These are phyloP conservation scores for Melitaea cinxia DNA, from an alignment of 1,140 invertebrate species.

Conservation along the genomic window DNA sequence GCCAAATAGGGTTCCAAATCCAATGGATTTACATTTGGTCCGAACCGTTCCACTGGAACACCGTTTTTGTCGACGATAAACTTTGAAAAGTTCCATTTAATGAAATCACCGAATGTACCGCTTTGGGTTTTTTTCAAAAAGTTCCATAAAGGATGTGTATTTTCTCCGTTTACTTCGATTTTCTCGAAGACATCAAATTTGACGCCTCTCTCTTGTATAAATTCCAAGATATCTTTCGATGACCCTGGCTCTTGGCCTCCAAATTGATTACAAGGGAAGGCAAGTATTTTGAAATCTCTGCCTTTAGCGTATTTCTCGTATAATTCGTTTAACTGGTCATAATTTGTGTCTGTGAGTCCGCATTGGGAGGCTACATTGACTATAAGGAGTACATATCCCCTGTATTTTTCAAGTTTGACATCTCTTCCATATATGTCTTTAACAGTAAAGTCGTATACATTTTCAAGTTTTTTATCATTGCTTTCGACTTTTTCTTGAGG, in stretches of 20 bases:
- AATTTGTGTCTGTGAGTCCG: conserved; percentile 91
- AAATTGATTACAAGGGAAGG: conserved; percentile 97
- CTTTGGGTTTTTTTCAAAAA: conserved; percentile 84
- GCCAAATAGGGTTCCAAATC: conserved; percentile 58
- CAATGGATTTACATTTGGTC: conserved; percentile 87
- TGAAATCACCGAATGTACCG: conserved; percentile 88
- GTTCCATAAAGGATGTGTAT: conserved; percentile 93
- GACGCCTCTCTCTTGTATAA: conserved; percentile 86
- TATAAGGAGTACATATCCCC: conserved; percentile 87
- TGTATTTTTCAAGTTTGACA: conserved; percentile 88
- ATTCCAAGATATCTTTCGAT: conserved; percentile 87
- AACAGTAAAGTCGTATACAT: conserved; percentile 90
- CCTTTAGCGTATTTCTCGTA: conserved; percentile 85
- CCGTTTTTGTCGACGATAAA: conserved; percentile 95
- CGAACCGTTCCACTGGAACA: conserved; percentile 90
- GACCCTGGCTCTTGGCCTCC: conserved; percentile 90
- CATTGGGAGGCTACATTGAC: conserved; percentile 95
- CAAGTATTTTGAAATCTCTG: conserved; percentile 87
- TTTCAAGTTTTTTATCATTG: conserved; percentile 79
- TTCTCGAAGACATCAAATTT: conserved; percentile 91
- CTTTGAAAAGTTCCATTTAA: conserved; percentile 99
- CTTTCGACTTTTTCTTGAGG: conserved; percentile 20
- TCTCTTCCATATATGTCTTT: conserved; percentile 88
- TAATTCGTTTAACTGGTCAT: conserved; percentile 88
- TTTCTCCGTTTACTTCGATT: conserved; percentile 93